Percentiles rank a stretch among this genome's conserved stretches.
Conservation (phyloP, 2,113 vertebrate species). For the Calyptommatus sinebrachiatus region DNA sequence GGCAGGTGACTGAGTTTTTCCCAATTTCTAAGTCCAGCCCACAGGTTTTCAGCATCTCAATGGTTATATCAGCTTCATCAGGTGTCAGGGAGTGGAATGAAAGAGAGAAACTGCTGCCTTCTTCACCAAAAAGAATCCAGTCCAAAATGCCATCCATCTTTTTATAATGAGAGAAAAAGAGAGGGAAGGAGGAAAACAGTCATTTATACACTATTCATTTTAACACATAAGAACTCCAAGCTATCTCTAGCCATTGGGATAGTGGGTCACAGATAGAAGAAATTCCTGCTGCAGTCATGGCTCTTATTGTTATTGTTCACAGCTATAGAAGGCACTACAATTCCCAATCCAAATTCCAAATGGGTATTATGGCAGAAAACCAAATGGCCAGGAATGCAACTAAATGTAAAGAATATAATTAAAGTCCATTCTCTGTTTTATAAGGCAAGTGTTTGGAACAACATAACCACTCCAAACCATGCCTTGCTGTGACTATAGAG, state of each 20-base stretch:
- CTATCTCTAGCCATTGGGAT: background rate
- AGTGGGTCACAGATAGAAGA: background rate
- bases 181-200: background rate
- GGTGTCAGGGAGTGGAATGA: background rate
- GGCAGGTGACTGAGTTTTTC: background rate
- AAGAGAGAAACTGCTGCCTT: background rate
- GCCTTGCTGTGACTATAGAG: no score
- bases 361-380: background rate
- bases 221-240: background rate
- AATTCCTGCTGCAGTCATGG: background rate
- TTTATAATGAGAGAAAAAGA: background rate
- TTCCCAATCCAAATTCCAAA: no score
- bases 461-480: no score
- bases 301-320: background rate
- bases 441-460: no score
- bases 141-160: conserved; percentile 17
- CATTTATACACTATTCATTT: background rate
- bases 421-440: no score
- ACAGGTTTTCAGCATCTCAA: background rate
- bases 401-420: no score
- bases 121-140: conserved; percentile 19
- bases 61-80: background rate
- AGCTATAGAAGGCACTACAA: background rate
- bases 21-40: background rate
- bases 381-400: no score